A percentile compares a stretch with the other conserved stretches of the same genome.
These are phyloP conservation scores for Sylvicola fuscatus DNA, from an alignment of 2,888 invertebrate species.

Conservation along the genomic window DNA sequence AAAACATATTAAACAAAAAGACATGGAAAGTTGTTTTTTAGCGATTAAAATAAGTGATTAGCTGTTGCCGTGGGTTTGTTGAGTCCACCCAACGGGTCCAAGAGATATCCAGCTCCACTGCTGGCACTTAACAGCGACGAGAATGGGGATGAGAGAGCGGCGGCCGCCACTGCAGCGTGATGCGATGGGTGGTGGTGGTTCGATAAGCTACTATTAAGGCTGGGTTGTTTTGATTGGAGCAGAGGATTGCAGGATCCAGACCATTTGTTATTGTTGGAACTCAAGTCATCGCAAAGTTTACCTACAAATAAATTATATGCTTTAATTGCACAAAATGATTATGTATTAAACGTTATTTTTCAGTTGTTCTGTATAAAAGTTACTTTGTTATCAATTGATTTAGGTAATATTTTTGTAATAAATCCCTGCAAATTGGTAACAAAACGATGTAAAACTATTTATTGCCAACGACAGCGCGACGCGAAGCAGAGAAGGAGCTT, in stretches of 20 bases:
- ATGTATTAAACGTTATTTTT: background rate
- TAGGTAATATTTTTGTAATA: too few species aligned
- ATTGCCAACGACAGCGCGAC: too few species aligned
- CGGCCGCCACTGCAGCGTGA: slow-evolving; percentile 9
- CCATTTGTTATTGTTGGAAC: slow-evolving; percentile 10
- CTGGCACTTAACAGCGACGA: slow-evolving; percentile 9
- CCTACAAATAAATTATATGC: slow-evolving; percentile 6
- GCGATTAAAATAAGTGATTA: slow-evolving; percentile 8
- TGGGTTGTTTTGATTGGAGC: slow-evolving; percentile 7
- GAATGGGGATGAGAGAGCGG: slow-evolving; percentile 11
- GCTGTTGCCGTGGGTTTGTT: slow-evolving; percentile 7
- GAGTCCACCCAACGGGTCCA: slow-evolving; percentile 11
- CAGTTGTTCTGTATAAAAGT: too few species aligned
- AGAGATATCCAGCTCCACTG: slow-evolving; percentile 9
- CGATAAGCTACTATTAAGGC: slow-evolving; percentile 4
- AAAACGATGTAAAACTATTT: too few species aligned
- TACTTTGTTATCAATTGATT: too few species aligned
- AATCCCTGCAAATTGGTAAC: too few species aligned
- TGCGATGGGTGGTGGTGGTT: slow-evolving; percentile 7
- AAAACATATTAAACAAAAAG: too few species aligned
- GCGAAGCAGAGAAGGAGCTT: too few species aligned
- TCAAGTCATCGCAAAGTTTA: slow-evolving; percentile 9
- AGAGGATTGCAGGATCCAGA: slow-evolving; percentile 8
- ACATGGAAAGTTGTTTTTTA: too few species aligned
- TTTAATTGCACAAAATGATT: background rate